Evolutionary conservation across 2,888 invertebrate genomes (phyloP), one percentile per base, ranked within the genome.

Genomic region (Cylindroiulus punctatus): DNA sequence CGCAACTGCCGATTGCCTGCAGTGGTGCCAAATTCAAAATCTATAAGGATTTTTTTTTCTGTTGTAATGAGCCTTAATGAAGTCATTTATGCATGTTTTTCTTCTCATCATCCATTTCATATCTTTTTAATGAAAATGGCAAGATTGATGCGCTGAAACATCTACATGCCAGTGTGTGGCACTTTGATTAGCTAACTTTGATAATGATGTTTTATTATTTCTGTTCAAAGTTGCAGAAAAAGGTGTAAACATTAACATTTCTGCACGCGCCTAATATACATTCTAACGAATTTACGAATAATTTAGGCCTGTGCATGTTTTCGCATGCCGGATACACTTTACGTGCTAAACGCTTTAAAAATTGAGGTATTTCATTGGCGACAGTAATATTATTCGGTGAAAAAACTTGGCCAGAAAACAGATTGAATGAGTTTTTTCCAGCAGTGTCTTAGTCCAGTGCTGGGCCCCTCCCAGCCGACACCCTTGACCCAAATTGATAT

Each of bases 401-500:
- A 65, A 65, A 65, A 65, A 65, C 26, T 26, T 65, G 65, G 65
- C 10, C 65, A 65, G 65, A 65, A 65, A 65, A 22, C 65, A 65
- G 65, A 65, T 65, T 65, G 65, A 65, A 65, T 65, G 65, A 26
- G 42, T 82, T 82, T 82, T 42, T 36, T 36, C n/a, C 2, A 81
- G n/a, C 81, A 42, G 36, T 42, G 36, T 42, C 42, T 82, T 40
- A 42, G 82, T 82, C 82, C 42, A 36, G 42, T 42, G 40, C 36
- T 42, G 42, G 36, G 82, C 82, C 82, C 36, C 82, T 82, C 82
- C 82, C 82, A 82, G 42, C 26, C 26, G n/a, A 30, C 82, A 82
- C 82, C 82, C 82, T 82, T 82, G 82, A 82, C 82, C 82, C 42
- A 82, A 82, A 82, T 82, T 42, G 40, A 82, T 42, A 82, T 82